These are phyloP conservation scores for Carposina sasakii DNA, from an alignment of 1,140 invertebrate species.

Conservation along the genomic window DNA sequence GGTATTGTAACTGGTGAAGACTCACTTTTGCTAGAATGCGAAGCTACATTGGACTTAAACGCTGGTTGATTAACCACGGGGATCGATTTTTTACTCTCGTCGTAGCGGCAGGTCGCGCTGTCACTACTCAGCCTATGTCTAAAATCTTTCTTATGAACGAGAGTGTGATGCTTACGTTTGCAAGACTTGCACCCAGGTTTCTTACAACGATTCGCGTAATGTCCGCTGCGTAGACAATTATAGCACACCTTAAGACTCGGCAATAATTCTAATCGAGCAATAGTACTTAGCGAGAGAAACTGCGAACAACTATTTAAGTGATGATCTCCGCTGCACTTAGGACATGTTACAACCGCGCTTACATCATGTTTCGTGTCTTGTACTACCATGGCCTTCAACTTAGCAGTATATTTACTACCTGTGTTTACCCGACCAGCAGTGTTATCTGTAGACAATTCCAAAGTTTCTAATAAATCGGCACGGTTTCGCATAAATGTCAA, in stretches of 20 bases:
- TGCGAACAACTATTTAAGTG: background rate
- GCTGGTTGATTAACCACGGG: too few species aligned
- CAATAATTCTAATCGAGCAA: background rate
- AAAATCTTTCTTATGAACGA: background rate
- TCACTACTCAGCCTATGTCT: background rate
- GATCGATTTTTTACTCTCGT: too few species aligned
- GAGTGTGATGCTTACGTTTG: conserved; percentile 2
- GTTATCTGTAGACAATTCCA: background rate
- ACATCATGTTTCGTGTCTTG: too few species aligned
- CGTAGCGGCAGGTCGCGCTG: too few species aligned
- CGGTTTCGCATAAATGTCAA: background rate
- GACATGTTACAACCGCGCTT: background rate
- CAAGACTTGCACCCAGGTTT: conserved; percentile 1
- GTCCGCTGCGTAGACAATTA: conserved; percentile 1
- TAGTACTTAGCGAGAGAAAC: conserved; percentile 1
- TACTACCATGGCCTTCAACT: background rate
- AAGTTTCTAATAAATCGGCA: conserved; percentile 4
- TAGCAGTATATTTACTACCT: too few species aligned
- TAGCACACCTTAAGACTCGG: background rate
- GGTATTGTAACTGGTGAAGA: background rate
- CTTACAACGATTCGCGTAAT: conserved; percentile 1
- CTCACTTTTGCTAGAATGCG: background rate
- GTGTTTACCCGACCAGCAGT: background rate
- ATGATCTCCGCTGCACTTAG: conserved; percentile 5
- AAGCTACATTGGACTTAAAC: background rate